Conservation (phyloP, 2,888 invertebrate species). For the Drosophila demipolita region DNA sequence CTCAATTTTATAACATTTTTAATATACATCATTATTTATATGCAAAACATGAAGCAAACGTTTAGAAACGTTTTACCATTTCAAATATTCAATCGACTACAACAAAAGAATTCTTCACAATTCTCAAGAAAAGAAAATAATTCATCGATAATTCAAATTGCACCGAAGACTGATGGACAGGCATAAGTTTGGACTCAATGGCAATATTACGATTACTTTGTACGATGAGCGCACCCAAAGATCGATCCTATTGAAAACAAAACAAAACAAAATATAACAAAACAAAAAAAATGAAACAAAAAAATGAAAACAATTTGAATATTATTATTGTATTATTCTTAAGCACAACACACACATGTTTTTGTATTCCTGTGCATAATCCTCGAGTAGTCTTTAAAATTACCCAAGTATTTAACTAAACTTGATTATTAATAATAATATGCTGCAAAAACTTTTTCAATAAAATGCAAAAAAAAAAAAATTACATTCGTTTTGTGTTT, state of each 20-base stretch:
- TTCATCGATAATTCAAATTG: conserved; percentile 38
- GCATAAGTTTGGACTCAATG: conserved; percentile 66
- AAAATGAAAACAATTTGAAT: conserved; percentile 31
- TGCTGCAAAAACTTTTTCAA: conserved; percentile 55
- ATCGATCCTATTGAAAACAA: conserved; percentile 42
- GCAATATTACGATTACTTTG: conserved; percentile 49
- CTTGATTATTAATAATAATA: conserved; percentile 29
- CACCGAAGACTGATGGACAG: conserved; percentile 67
- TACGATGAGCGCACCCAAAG: conserved; percentile 49
- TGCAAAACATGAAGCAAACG: conserved; percentile 34
- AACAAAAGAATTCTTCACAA: conserved; percentile 31
- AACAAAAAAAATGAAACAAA: background rate
- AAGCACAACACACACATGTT: conserved; percentile 33
- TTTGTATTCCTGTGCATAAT: conserved; percentile 67
- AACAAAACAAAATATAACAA: conserved; percentile 8
- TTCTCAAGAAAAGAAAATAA: conserved; percentile 15
- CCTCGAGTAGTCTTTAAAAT: conserved; percentile 61
- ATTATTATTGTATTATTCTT: conserved; percentile 52
- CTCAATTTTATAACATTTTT: conserved; percentile 51
- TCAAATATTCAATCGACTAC: conserved; percentile 28
- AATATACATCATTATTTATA: conserved; percentile 64
- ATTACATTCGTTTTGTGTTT: background rate
- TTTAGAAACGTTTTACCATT: conserved; percentile 45
- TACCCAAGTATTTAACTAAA: conserved; percentile 59
- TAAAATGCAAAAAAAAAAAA: conserved; percentile 48